Base-by-base conservation (phyloP, 2,888 invertebrate species). In the Eupithecia pulchellata region DNA sequence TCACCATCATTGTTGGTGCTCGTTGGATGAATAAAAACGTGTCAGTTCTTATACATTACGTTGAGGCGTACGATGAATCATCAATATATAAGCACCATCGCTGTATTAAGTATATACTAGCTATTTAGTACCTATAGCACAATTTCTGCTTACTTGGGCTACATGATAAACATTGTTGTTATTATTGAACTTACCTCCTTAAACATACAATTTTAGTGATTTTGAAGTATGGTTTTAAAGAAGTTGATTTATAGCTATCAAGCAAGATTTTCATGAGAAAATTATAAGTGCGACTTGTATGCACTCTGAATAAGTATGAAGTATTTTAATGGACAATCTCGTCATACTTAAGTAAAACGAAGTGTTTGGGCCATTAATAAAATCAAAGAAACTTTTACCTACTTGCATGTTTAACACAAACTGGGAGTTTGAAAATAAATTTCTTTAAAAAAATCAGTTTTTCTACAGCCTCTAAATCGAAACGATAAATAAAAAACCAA, bases 21-120 rank as follows among this genome's bases (percentile, higher is more conserved):
- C 11, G 52, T 52, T 82, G 81, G 82, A 79, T 80, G 79, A 80
- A 82, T 80, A 75, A 80, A 79, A 81, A 80, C 72, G 72, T 77
- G 75, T 74, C 74, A 77, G 73, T 77, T 71, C 20, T 1, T 52
- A 25, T 52, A 25, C 20, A 2, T 47, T 52, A 9, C 8, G 8
- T 68, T 68, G 32, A 13, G 11, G 5, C 11, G 11, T 4, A 52
- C 52, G 6, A 52, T 52, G 4, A 47, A 47, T 47, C n/a, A 20
- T n/a, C 8, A 47, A 6, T 47, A 6, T n/a, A 17, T 36, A 36
- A n/a, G n/a, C n/a, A n/a, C n/a, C n/a, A n/a, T n/a, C n/a, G n/a
- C n/a, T n/a, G n/a, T n/a, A n/a, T n/a, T n/a, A n/a, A n/a, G n/a
- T n/a, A n/a, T n/a, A n/a, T n/a, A n/a, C n/a, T n/a, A n/a, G n/a